Evolutionary conservation across 2,888 invertebrate genomes (phyloP).

Genomic region (Trachelus tabidus): DNA sequence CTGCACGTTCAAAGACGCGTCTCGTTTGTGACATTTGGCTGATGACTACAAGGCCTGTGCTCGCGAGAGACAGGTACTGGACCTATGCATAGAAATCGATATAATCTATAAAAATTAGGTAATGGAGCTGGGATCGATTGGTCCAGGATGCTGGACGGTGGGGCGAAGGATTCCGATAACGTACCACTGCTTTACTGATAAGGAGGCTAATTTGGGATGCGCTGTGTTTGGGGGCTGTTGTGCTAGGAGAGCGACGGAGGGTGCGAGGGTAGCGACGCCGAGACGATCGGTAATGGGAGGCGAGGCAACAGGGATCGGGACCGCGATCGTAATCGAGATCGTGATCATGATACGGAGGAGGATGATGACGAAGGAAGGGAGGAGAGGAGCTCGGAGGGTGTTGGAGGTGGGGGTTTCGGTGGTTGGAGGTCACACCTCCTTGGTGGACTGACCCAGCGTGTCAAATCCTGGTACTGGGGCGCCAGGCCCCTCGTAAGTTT

Average conservation of each 20-base stretch:
- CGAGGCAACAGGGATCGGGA: constrained; percentile 48
- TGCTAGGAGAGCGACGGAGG: constrained; percentile 61
- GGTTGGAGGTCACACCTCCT: constrained; percentile 90
- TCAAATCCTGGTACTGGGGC: constrained; percentile 97
- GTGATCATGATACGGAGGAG: constrained; percentile 61
- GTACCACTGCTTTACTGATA: background rate
- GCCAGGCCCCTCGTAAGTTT: constrained; percentile 92
- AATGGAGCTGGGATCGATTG: too few relatives aligned
- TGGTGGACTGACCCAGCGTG: constrained; percentile 96
- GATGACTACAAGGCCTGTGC: too few relatives aligned
- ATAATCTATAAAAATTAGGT: too few relatives aligned
- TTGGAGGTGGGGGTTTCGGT: constrained; percentile 71
- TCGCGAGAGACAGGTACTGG: too few relatives aligned
- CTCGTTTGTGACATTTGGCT: too few relatives aligned
- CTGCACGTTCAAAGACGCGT: too few relatives aligned
- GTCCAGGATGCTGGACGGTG: too few relatives aligned
- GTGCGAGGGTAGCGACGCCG: constrained; percentile 66
- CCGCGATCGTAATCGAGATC: constrained; percentile 53
- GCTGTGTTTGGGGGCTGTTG: constrained; percentile 25
- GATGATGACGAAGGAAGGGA: constrained; percentile 63
- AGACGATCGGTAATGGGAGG: constrained; percentile 64
- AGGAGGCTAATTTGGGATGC: constrained; percentile 12
- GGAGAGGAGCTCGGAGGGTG: constrained; percentile 64
- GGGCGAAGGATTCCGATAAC: background rate
- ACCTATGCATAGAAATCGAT: too few relatives aligned